Conservation (phyloP, 2,888 invertebrate genomes). For the Nyleta sp. region DNA sequence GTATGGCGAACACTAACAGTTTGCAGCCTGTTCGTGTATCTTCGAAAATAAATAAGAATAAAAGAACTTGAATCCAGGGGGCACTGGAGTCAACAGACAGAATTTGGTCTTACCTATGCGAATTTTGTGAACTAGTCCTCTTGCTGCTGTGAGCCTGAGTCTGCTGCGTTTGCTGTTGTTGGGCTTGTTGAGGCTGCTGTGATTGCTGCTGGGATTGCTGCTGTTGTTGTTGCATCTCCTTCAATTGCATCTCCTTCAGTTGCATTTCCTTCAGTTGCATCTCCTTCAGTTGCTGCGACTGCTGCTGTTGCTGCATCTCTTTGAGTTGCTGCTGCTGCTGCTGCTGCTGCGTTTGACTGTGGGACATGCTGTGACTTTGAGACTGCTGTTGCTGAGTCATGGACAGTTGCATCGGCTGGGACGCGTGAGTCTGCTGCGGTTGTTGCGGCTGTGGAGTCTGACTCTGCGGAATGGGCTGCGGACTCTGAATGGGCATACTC, state of each 20-base stretch:
- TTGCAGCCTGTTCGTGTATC: too few relatives aligned
- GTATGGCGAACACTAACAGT: too few relatives aligned
- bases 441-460: conserved; percentile 77
- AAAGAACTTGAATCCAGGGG: too few relatives aligned
- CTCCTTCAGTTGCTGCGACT: conserved; percentile 57
- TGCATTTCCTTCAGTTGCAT: conserved; percentile 59
- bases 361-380: conserved; percentile 76
- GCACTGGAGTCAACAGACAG: too few relatives aligned
- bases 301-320: conserved; percentile 62
- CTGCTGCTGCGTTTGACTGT: conserved; percentile 75
- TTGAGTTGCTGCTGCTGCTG: conserved; percentile 73
- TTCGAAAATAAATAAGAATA: too few relatives aligned
- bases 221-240: conserved; percentile 72
- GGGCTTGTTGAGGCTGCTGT: conserved; percentile 8
- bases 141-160: conserved; percentile 76
- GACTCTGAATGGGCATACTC: conserved; percentile 77
- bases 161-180: conserved; percentile 54
- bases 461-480: conserved; percentile 77
- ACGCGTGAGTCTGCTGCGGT: conserved; percentile 70
- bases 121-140: conserved; percentile 77
- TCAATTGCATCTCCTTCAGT: conserved; percentile 49
- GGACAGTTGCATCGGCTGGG: conserved; percentile 79
- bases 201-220: conserved; percentile 74
- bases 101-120: conserved; percentile 75
- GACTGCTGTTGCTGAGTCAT: conserved; percentile 74